Conservation (phyloP, 2,113 vertebrate species). For the Rhadina sibilatrix region DNA sequence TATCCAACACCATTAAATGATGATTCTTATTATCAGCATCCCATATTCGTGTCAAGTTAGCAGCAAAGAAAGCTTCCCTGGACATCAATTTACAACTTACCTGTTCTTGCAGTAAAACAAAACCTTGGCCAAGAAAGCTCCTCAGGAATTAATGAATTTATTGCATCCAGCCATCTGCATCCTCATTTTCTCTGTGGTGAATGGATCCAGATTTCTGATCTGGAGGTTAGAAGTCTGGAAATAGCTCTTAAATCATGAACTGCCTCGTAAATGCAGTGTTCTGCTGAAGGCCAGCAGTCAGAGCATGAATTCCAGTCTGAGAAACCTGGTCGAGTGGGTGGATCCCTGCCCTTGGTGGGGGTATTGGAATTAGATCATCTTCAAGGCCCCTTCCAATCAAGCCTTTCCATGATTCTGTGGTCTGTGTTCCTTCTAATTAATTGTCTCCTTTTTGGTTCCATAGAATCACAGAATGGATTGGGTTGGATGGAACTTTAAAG, state of each 20-base stretch:
- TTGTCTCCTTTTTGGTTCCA: background rate
- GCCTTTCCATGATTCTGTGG: background rate
- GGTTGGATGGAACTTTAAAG: background rate
- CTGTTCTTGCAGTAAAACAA: background rate
- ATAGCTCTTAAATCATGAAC: background rate
- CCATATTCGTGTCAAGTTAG: background rate
- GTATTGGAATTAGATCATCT: background rate
- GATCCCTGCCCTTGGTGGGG: background rate
- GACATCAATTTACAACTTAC: background rate
- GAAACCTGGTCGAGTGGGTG: background rate
- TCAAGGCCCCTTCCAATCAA: background rate
- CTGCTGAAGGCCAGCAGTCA: background rate
- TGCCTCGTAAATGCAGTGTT: accelerated
- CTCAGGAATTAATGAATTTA: background rate
- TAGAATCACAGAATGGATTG: background rate
- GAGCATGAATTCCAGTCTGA: background rate
- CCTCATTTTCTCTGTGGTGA: background rate
- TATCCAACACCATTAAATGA: background rate
- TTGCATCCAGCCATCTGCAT: accelerated
- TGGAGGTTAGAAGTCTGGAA: background rate
- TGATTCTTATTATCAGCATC: background rate
- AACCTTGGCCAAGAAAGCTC: background rate
- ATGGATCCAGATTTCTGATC: background rate
- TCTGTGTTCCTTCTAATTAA: background rate
- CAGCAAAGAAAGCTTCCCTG: background rate